phyloP scores from a whole-genome alignment of 2,797 vertebrate genomes.

The Xiphophorus birchmanni region DNA sequence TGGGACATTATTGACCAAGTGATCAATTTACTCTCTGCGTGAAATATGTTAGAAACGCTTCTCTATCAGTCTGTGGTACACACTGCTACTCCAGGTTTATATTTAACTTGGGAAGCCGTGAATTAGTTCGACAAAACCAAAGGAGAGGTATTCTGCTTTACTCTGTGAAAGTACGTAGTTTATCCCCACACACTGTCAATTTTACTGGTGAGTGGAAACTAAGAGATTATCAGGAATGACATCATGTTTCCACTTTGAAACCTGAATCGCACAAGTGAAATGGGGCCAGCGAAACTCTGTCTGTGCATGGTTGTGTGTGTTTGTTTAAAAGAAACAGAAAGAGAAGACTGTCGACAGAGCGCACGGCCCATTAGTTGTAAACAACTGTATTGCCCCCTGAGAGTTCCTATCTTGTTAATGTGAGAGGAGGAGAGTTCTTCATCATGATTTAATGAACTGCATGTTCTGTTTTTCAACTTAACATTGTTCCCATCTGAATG shows the following conservation, averaged over 20 bases:
- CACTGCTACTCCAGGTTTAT: not conserved
- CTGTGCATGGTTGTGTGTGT: conserved; percentile 5
- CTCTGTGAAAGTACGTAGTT: not conserved
- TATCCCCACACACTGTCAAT: conserved; percentile 5
- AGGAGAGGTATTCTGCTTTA: not conserved
- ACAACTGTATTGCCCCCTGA: conserved; percentile 43
- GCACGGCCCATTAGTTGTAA: conserved; percentile 40
- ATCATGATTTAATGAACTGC: conserved; percentile 10
- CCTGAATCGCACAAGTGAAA: conserved; percentile 33
- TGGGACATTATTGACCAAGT: not conserved
- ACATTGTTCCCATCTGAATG: conserved; percentile 45
- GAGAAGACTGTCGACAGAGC: not conserved
- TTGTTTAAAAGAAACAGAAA: not conserved
- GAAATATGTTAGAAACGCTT: not conserved
- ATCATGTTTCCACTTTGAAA: conserved; percentile 41
- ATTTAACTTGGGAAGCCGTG: not conserved
- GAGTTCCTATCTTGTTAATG: conserved; percentile 40
- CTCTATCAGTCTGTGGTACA: not conserved
- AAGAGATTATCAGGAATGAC: conserved; percentile 35
- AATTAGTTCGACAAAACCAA: not conserved
- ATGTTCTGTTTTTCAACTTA: conserved; percentile 22
- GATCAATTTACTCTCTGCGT: not conserved
- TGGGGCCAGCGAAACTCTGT: conserved; percentile 1
- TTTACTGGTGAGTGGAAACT: conserved; percentile 12
- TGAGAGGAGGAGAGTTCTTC: conserved; percentile 15